Evolutionary conservation across 2,113 vertebrate genomes (phyloP), one percentile per base, ranked within the genome.

Genomic region (Sterna hirundo): DNA sequence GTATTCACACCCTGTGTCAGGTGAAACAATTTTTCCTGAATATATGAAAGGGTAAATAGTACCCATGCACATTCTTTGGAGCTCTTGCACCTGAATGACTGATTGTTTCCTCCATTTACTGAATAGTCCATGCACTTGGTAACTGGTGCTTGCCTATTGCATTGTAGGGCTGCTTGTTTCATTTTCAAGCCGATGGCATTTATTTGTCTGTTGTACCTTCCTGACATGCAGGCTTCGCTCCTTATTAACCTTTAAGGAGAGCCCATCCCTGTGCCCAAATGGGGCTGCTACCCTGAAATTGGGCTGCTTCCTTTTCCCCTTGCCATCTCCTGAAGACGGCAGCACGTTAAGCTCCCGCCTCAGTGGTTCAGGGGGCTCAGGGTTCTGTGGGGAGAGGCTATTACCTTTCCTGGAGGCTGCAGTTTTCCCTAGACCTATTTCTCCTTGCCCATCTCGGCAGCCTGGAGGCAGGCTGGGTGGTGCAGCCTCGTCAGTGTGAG

Each of bases 61-160:
- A 38, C 11, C 55, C 19, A 8, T 0, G 1, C 25, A 5, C 4
- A 0, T 58, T 87, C 20, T 71, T 57, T 5, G 8, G 15, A 26
- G 60, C 40, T 38, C 22, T 71, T 85, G 15, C 21, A 52, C 6
- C 14, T 25, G 17, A 64, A 30, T 4, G 4, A 14, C 23, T 79
- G 40, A 29, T 20, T 2, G 26, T 85, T 85, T 17, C 21, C 49
- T 34, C 11, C 11, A 5, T 21, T 62, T 69, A 46, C 4, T 30
- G 40, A 47, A 23, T 58, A 60, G 51, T 61, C 34, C 38, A 3
- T 77, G 58, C 15, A 5, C 32, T 57, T 57, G 42, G 27, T 71
- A 52, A 44, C 47, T 90, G 19, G 29, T 69, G 51, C 10, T 92
- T 71, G 18, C 27, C 21, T 38, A 0, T 14, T 47, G 51, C 14